Conservation (phyloP, 2,797 vertebrate species). For the Sphaeramia orbicularis region DNA sequence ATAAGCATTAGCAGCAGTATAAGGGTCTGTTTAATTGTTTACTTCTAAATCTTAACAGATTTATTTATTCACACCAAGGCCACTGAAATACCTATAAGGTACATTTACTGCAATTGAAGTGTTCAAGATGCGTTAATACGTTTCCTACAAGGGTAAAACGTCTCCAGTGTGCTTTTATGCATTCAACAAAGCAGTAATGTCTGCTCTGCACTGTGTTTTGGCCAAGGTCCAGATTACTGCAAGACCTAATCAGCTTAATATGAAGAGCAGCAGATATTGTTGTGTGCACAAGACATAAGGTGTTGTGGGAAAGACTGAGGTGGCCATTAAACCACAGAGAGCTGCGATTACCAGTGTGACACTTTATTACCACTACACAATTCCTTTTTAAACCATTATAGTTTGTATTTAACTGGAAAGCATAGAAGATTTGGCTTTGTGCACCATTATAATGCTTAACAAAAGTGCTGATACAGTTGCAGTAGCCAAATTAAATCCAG, state of each 20-base stretch:
- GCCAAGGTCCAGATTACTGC: slow-evolving; percentile 57
- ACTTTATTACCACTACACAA: slow-evolving; percentile 7
- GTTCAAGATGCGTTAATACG: slow-evolving; percentile 48
- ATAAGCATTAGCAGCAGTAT: slow-evolving; percentile 11
- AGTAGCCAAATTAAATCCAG: slow-evolving; percentile 9
- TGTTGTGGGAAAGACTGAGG: slow-evolving; percentile 20
- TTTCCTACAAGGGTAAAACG: slow-evolving; percentile 54
- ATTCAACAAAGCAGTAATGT: slow-evolving; percentile 53
- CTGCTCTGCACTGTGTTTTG: slow-evolving; percentile 41
- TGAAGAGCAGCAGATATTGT: slow-evolving; percentile 59
- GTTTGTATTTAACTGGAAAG: slow-evolving; percentile 13
- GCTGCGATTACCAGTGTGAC: slow-evolving; percentile 16
- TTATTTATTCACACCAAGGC: slow-evolving; percentile 43
- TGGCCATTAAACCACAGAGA: slow-evolving; percentile 28
- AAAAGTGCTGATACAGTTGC: slow-evolving; percentile 22
- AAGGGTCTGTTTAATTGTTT: slow-evolving; percentile 39
- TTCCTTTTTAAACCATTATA: neutral
- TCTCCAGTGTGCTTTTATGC: slow-evolving; percentile 62
- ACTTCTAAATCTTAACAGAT: slow-evolving; percentile 16
- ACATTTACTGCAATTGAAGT: slow-evolving; percentile 45
- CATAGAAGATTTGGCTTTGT: slow-evolving; percentile 28
- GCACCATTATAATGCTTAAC: slow-evolving; percentile 17
- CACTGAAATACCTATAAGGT: slow-evolving; percentile 59
- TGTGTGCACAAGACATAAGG: slow-evolving; percentile 41
- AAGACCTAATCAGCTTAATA: slow-evolving; percentile 60